Evolutionary conservation across 2,113 vertebrate species (phyloP).

Genomic region (Apteryx owenii): DNA sequence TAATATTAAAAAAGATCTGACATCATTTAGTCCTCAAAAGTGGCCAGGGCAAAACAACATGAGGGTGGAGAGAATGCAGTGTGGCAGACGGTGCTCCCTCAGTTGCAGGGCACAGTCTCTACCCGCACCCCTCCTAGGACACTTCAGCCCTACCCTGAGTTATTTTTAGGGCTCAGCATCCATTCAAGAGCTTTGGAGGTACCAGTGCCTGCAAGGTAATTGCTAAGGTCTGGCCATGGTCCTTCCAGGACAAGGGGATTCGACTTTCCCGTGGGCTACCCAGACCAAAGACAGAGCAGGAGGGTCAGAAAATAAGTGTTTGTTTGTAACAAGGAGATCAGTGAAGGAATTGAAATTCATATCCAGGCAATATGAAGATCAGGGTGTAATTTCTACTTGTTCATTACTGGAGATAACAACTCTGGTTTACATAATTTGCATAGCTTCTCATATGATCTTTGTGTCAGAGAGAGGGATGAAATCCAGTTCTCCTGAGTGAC

Average conservation of each 20-base stretch:
- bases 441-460: neutral
- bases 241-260: neutral
- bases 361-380: neutral
- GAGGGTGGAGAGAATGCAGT: neutral
- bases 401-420: neutral
- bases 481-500: neutral
- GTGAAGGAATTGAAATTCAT: neutral
- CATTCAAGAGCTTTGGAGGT: neutral
- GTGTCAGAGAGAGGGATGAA: neutral
- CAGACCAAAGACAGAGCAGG: neutral
- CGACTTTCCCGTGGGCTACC: neutral
- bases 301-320: neutral
- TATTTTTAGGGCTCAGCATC: neutral
- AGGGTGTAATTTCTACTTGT: neutral
- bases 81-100: neutral
- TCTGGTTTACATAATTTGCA: neutral
- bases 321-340: neutral
- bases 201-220: neutral
- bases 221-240: neutral
- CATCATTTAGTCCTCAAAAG: neutral
- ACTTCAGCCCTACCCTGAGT: neutral
- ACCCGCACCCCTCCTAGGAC: neutral
- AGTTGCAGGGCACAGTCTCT: accelerated
- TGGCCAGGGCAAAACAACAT: neutral
- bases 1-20: neutral